Evolutionary conservation across 2,113 vertebrate species (phyloP), one percentile per base, ranked within the genome.

Genomic region (Spea bombifrons): DNA sequence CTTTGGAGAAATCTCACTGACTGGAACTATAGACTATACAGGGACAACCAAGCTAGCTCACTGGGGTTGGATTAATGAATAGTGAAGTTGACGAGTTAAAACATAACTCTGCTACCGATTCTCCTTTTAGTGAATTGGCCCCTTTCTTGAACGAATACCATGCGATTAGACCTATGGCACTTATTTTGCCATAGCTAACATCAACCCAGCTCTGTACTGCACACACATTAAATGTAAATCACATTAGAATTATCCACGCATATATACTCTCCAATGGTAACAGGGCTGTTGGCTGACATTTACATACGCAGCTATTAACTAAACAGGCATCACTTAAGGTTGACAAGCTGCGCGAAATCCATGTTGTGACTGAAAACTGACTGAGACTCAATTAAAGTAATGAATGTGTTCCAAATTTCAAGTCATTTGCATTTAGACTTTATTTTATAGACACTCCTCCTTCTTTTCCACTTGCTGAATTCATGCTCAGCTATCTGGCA

Each of bases 361-460:
- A 57, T 91, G 88, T 90, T 90, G 81, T 90, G 87, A 89, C 87
- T 89, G 82, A 89, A 59, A 59, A 84, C 69, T 86, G 86, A 88
- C 83, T 90, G 88, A 86, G 87, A 83, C 84, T 89, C 88, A 90
- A 87, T 91, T 89, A 88, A 81, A 86, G 79, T 87, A 90, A 91
- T 90, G 89, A 91, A 89, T 82, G 77, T 85, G 84, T 90, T 89
- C 81, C 84, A 86, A 88, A 88, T 89, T 89, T 88, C 74, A 88
- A 86, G 86, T 87, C 72, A 8, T 82, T 89, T 84, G 75, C 73
- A 89, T 89, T 91, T 90, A 84, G 55, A 59, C 15, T 89, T 89
- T 30, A 30, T 92, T 90, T 90, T 90, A 91, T 87, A 84, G 89
- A 84, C 10, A 13, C 86, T 83, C 87, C 84, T 90, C 70, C 75